phyloP scores from a whole-genome alignment of 2,113 vertebrate genomes.

The Alethe diademata region DNA sequence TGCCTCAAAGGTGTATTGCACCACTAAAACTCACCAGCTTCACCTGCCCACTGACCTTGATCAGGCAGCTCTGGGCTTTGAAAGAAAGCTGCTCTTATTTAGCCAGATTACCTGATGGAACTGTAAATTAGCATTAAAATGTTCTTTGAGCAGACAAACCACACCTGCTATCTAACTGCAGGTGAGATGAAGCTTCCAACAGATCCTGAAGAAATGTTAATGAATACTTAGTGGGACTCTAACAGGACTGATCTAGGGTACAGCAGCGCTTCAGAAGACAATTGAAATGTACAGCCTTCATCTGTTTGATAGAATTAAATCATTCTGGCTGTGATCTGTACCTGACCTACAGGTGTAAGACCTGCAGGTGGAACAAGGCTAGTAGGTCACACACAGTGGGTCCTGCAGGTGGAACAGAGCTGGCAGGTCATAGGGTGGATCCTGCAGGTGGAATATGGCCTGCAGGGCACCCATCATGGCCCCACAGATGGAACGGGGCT shows the following conservation, averaged over 20 bases:
- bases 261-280: not conserved
- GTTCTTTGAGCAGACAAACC: not conserved
- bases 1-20: not conserved
- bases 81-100: not conserved
- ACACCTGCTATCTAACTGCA: not conserved
- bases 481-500: no score
- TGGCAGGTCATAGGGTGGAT: not conserved
- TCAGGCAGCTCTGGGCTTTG: not conserved
- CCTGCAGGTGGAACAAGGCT: not conserved
- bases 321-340: not conserved
- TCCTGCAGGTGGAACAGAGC: no score
- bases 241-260: not conserved
- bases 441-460: not conserved
- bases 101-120: not conserved
- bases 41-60: not conserved
- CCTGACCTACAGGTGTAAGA: accelerated
- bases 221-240: not conserved
- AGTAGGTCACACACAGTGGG: no score
- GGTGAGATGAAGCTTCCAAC: not conserved
- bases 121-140: not conserved
- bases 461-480: no score
- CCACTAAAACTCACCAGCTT: not conserved
- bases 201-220: not conserved
- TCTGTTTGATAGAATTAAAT: not conserved
- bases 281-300: not conserved